Conservation (phyloP, 2,797 vertebrate genomes). For the Salmo trutta region DNA sequence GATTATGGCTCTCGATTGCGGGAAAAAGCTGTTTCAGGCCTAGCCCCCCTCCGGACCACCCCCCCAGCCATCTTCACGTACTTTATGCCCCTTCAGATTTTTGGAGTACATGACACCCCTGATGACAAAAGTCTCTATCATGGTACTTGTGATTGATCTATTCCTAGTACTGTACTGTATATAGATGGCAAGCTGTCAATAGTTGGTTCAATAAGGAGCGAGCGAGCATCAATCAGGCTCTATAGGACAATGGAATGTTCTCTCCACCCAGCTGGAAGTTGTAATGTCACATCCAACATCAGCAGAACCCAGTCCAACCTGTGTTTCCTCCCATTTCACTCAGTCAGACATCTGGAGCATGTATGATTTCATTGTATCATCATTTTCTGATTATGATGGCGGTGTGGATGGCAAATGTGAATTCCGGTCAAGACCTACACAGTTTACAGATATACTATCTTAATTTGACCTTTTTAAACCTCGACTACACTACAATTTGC, state of each 20-base stretch:
- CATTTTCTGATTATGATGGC: not conserved
- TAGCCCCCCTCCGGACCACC: no score
- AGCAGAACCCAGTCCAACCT: not conserved
- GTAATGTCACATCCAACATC: not conserved
- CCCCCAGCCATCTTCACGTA: no score
- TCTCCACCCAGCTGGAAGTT: slow-evolving; percentile 5
- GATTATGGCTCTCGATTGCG: no score
- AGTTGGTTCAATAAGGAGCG: not conserved
- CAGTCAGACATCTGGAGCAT: not conserved
- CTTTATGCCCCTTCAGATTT: no score
- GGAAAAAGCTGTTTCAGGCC: no score
- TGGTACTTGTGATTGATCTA: not conserved
- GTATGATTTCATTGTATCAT: not conserved
- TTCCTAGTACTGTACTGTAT: not conserved
- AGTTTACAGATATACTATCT: no score
- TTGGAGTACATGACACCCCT: no score
- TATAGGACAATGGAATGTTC: slow-evolving; percentile 2
- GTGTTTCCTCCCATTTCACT: not conserved
- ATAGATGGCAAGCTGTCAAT: not conserved
- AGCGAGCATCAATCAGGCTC: not conserved
- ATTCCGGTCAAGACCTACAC: not conserved
- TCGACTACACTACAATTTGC: no score
- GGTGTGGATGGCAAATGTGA: not conserved
- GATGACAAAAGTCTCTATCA: not conserved
- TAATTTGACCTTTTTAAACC: no score